Conservation (phyloP, 1,140 invertebrate species). For the Drosophila athabasca region DNA sequence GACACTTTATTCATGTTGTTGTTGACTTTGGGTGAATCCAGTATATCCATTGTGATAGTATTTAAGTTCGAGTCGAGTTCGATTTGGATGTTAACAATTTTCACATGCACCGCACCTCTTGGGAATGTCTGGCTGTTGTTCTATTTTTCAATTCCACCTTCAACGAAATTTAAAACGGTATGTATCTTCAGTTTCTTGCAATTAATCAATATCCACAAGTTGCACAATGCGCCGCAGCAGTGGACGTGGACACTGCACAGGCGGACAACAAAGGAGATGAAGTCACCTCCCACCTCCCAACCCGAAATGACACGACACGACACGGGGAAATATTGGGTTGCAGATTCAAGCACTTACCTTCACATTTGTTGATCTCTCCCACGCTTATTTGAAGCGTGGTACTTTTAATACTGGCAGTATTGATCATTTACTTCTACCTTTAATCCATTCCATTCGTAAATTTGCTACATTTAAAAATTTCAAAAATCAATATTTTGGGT, state of each 20-base stretch:
- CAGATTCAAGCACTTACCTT: constrained; percentile 5
- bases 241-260: constrained; percentile 44
- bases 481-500: constrained; percentile 48
- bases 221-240: constrained; percentile 70
- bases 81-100: constrained; percentile 1
- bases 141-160: constrained; percentile 15
- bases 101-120: background rate
- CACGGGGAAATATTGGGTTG: constrained; percentile 4
- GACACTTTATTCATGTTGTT: constrained; percentile 56
- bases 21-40: constrained; percentile 62
- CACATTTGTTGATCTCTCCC: constrained; percentile 4
- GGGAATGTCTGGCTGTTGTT: constrained; percentile 7
- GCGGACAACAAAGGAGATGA: constrained; percentile 45
- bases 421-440: background rate
- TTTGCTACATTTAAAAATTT: constrained; percentile 29
- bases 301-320: background rate
- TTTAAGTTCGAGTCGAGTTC: too few species aligned
- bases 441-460: background rate
- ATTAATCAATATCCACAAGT: constrained; percentile 74
- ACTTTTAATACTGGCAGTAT: background rate
- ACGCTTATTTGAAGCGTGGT: constrained; percentile 10
- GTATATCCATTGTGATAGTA: constrained; percentile 69
- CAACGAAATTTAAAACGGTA: constrained; percentile 17
- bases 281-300: constrained; percentile 32
- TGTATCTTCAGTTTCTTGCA: constrained; percentile 68